Percentiles rank a stretch among this genome's conserved stretches.
These are phyloP conservation scores for Elmis aenea DNA, from an alignment of 2,888 invertebrate species.

Conservation along the genomic window DNA sequence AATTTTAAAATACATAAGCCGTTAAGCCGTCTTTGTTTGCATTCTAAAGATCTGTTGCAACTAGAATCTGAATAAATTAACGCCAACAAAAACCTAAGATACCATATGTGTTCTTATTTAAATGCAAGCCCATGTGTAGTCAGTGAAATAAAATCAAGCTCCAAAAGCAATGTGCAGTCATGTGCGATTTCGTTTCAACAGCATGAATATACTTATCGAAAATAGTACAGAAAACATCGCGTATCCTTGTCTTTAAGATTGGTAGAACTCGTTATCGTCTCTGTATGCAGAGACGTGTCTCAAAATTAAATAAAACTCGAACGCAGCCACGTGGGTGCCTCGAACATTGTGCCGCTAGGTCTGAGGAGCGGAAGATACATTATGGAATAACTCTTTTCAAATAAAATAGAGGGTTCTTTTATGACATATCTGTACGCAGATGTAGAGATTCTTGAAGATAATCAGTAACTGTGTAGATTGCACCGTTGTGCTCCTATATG, in stretches of 20 bases:
- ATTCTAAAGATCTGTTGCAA: too few species aligned
- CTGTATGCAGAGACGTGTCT: too few species aligned
- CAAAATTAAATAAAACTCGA: too few species aligned
- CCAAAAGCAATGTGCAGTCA: conserved; percentile 21
- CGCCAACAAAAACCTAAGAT: conserved; percentile 10
- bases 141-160: conserved; percentile 19
- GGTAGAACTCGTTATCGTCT: too few species aligned
- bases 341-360: background rate
- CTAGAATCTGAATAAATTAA: conserved; percentile 15
- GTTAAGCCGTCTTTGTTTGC: too few species aligned
- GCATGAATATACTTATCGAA: background rate
- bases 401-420: background rate
- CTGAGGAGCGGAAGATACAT: background rate
- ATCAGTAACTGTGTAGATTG: too few species aligned
- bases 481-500: too few species aligned
- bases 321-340: too few species aligned
- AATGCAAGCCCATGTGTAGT: conserved; percentile 23
- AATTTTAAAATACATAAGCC: too few species aligned
- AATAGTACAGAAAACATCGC: background rate
- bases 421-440: background rate
- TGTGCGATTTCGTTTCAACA: conserved; percentile 16
- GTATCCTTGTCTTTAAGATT: too few species aligned
- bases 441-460: background rate
- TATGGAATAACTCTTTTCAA: too few species aligned
- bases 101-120: conserved; percentile 22